Evolutionary conservation across 2,797 vertebrate species (phyloP).

Genomic region (Todus mexicanus): DNA sequence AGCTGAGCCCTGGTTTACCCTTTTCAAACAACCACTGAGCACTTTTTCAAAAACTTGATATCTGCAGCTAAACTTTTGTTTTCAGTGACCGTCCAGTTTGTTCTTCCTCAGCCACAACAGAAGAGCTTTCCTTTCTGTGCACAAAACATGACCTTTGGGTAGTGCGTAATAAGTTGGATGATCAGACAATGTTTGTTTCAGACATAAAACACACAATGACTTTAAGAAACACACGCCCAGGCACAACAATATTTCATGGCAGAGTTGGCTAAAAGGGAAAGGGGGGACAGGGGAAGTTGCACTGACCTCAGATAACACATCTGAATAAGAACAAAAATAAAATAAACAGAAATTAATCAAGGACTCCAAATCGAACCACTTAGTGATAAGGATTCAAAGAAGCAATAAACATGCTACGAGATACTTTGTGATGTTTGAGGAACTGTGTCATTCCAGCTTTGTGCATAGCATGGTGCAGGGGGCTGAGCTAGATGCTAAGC

Average conservation of each 20-base stretch:
- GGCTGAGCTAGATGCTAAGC: not conserved
- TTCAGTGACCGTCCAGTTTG: not conserved
- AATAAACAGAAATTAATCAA: conserved; percentile 59
- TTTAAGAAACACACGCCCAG: conserved; percentile 38
- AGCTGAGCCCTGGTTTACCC: not conserved
- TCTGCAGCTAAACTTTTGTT: not conserved
- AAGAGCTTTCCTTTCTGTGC: not conserved
- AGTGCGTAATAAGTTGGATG: conserved; percentile 35
- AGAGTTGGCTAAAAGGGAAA: conserved; percentile 30
- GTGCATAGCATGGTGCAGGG: not conserved
- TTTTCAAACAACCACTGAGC: not conserved
- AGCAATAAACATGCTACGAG: conserved; percentile 27
- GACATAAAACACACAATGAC: conserved; percentile 42
- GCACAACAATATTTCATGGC: conserved; percentile 55
- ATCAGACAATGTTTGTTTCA: conserved; percentile 50
- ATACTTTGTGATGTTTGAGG: not conserved
- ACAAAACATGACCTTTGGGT: conserved; percentile 47
- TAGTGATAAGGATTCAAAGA: conserved; percentile 36
- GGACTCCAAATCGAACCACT: not conserved
- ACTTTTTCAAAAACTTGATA: not conserved
- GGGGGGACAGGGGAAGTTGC: conserved; percentile 24
- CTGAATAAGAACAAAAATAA: conserved; percentile 47
- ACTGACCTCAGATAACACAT: conserved; percentile 58
- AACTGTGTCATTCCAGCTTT: not conserved
- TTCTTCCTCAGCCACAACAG: not conserved